Percentiles rank a stretch among this genome's conserved stretches.
These are phyloP conservation scores for Shinisaurus crocodilurus DNA, from an alignment of 2,113 vertebrate genomes.

Conservation along the genomic window DNA sequence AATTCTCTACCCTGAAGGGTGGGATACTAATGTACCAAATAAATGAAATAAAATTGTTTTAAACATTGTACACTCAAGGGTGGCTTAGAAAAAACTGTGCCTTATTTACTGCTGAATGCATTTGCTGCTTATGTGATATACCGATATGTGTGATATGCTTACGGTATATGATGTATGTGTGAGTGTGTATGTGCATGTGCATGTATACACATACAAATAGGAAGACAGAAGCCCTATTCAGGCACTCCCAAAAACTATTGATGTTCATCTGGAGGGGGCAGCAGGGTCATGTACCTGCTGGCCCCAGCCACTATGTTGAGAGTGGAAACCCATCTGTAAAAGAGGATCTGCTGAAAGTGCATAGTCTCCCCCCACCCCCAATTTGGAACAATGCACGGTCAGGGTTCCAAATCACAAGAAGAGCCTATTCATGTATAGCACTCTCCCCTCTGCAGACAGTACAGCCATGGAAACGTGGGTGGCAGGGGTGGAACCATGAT, in stretches of 20 bases:
- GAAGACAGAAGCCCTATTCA: not conserved
- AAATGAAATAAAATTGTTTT: not conserved
- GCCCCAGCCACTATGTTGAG: not conserved
- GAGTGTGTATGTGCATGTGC: not conserved
- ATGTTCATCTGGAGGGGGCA: not conserved
- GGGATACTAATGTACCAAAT: not conserved
- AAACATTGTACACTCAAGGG: not conserved
- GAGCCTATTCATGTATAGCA: not conserved
- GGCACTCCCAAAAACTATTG: not conserved
- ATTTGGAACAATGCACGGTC: not conserved
- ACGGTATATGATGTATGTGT: not conserved
- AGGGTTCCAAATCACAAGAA: not conserved
- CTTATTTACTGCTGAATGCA: not conserved
- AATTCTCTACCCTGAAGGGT: too few species aligned
- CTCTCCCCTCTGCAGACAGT: not conserved
- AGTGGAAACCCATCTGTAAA: not conserved
- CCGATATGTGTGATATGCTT: too few species aligned
- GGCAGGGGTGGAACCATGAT: not conserved
- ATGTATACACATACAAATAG: not conserved
- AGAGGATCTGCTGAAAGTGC: not conserved
- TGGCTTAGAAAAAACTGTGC: not conserved
- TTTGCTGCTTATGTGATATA: not conserved
- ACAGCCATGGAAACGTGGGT: not conserved
- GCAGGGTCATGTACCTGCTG: not conserved
- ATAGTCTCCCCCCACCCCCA: not conserved